Evolutionary conservation across 2,888 invertebrate species (phyloP).

Genomic region (Gryllus longicercus): DNA sequence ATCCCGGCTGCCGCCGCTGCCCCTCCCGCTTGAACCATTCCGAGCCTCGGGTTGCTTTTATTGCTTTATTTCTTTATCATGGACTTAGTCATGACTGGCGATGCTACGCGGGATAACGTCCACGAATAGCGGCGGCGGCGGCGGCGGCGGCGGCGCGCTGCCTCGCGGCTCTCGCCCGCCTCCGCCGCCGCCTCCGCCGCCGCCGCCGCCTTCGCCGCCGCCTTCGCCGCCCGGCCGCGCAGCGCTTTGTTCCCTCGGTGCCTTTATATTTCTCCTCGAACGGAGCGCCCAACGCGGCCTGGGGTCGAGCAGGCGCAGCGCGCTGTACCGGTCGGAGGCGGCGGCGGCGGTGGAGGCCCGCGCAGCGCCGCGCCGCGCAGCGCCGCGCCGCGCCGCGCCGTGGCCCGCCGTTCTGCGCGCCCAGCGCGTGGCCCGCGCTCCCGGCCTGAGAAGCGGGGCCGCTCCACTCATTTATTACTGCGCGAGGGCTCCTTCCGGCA

Average conservation of each 20-base stretch:
- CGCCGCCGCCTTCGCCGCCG: neutral
- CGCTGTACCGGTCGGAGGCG: neutral
- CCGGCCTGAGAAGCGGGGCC: neutral
- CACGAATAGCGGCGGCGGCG: slow-evolving; percentile 8
- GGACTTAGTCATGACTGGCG: slow-evolving; percentile 1
- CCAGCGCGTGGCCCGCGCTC: too few relatives aligned
- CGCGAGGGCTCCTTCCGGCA: neutral
- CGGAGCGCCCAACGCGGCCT: neutral
- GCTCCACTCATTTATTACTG: neutral
- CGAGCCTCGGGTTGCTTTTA: neutral
- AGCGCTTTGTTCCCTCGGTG: neutral
- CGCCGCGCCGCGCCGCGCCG: neutral
- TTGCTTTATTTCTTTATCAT: slow-evolving; percentile 10
- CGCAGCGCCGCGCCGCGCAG: neutral
- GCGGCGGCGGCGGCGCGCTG: neutral
- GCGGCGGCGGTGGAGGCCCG: neutral
- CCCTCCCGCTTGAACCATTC: slow-evolving; percentile 8
- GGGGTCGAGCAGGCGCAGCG: neutral
- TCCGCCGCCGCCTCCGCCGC: neutral
- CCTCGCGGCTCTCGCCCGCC: neutral
- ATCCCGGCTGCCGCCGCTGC: neutral
- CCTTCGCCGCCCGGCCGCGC: neutral
- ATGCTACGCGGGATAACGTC: slow-evolving; percentile 9
- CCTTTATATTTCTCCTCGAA: neutral
- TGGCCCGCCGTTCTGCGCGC: too few relatives aligned